These are phyloP conservation scores for Thalassoma bifasciatum DNA, from an alignment of 2,113 vertebrate genomes.

Conservation along the genomic window DNA sequence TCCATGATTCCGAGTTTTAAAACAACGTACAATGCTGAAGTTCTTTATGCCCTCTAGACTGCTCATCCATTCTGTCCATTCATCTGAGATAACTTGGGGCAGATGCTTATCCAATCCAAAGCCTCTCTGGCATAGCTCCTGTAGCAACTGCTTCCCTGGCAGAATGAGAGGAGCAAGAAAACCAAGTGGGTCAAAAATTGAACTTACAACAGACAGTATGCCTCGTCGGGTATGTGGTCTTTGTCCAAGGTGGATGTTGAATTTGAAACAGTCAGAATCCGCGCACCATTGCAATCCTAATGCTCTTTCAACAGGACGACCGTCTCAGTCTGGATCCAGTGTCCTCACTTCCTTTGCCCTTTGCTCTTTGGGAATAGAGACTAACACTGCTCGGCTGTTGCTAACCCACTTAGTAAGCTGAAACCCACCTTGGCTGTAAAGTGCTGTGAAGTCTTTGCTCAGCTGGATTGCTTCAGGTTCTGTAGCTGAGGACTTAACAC, in stretches of 20 bases:
- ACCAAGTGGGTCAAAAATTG: constrained; percentile 11
- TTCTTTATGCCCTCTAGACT: not conserved
- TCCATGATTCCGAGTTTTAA: not conserved
- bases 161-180: no score
- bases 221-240: not conserved
- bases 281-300: no score
- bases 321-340: not conserved
- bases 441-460: not conserved
- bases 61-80: not conserved
- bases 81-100: not conserved
- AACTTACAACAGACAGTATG: constrained; percentile 2
- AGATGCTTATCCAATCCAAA: constrained; percentile 1
- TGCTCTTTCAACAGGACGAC: not conserved
- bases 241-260: no score
- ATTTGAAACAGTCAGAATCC: no score
- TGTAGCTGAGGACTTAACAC: no score
- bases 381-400: not conserved
- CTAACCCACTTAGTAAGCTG: constrained; percentile 11
- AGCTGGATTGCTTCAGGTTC: not conserved
- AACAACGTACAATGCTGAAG: not conserved
- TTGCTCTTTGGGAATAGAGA: not conserved
- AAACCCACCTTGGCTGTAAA: constrained; percentile 7
- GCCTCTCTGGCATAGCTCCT: not conserved
- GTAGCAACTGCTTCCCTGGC: no score
- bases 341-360: constrained; percentile 1